Percentiles rank a stretch among this genome's conserved stretches.
Evolutionary conservation across 2,797 vertebrate species (phyloP).

Genomic region (Myotis myotis): DNA sequence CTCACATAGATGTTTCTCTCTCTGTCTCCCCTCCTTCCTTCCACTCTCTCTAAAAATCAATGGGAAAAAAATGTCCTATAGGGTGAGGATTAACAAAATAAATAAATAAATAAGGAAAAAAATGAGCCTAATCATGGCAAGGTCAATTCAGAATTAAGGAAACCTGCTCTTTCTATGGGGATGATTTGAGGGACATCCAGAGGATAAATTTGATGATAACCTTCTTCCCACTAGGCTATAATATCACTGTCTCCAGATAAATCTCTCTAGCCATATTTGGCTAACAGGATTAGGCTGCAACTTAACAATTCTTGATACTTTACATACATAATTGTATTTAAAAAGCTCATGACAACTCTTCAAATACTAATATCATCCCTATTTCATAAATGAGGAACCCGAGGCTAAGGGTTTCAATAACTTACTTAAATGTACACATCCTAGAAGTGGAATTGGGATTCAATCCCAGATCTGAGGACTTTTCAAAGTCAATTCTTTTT

Average conservation of each 20-base stretch:
- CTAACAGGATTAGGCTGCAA: background rate
- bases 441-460: background rate
- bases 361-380: background rate
- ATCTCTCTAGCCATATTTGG: background rate
- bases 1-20: no score
- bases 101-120: background rate
- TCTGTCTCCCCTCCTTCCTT: no score
- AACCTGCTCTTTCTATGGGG: background rate
- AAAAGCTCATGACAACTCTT: background rate
- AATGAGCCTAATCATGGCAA: background rate
- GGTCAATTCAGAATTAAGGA: background rate
- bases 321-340: background rate
- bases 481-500: constrained; percentile 1
- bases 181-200: background rate
- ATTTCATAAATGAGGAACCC: constrained; percentile 36
- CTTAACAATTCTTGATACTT: background rate
- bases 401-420: background rate
- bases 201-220: background rate
- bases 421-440: background rate
- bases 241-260: background rate
- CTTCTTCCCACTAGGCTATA: background rate
- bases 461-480: background rate
- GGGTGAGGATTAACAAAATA: no score
- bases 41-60: no score
- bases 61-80: no score